These are phyloP conservation scores for Zosterops pallidus DNA, from an alignment of 2,113 vertebrate species.

Conservation along the genomic window DNA sequence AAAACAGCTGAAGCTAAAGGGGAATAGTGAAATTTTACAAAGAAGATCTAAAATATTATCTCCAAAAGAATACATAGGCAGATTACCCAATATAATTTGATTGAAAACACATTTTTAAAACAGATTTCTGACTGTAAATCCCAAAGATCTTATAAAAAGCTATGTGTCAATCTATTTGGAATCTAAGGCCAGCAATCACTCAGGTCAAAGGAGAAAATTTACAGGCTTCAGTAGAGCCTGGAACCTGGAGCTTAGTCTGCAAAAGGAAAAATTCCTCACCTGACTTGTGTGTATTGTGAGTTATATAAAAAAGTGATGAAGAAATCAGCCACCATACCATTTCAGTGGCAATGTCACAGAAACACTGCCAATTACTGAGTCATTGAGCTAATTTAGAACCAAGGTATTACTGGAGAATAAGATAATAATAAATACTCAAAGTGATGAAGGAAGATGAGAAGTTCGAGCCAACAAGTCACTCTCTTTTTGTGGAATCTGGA, in stretches of 20 bases:
- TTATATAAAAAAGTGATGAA: background rate
- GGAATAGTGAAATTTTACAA: background rate
- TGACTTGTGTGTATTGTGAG: background rate
- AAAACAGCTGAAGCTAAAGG: background rate
- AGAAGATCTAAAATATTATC: background rate
- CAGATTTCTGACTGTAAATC: background rate
- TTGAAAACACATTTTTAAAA: background rate
- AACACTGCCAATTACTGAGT: conserved; percentile 48
- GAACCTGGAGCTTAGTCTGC: background rate
- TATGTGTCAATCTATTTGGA: background rate
- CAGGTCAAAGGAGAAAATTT: background rate
- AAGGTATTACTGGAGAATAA: conserved; percentile 13
- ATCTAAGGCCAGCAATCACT: background rate
- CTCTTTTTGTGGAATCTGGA: conserved; percentile 22
- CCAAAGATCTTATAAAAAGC: background rate
- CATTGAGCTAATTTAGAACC: conserved; percentile 25
- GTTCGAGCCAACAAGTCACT: background rate
- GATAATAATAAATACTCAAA: conserved; percentile 40
- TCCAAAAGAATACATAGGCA: background rate
- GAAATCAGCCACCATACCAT: background rate
- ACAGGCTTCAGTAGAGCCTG: background rate
- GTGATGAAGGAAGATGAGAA: background rate
- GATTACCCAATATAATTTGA: background rate
- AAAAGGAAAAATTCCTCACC: conserved; percentile 6
- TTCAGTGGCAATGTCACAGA: background rate